Evolutionary conservation across 1,140 invertebrate species (phyloP), one percentile per base, ranked within the genome.

Genomic region (Diachasma alloeum): DNA sequence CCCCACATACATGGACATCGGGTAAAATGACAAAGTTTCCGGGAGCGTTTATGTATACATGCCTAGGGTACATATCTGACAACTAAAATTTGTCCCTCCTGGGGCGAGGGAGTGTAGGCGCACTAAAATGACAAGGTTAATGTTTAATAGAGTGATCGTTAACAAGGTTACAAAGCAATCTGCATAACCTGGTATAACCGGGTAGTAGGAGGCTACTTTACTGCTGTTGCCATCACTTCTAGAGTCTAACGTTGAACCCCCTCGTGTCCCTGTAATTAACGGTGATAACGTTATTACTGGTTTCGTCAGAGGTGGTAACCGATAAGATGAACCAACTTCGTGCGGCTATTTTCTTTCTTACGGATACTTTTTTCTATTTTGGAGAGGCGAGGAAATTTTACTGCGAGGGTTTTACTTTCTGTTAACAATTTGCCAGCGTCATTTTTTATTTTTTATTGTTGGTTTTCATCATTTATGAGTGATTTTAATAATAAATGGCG

Each of bases 131-230:
- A 81, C 82, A 80, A 84, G 83, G 83, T 85, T 76, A 72, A 72
- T 72, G 70, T 63, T 76, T 90, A 90, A 90, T 88, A 85, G 84
- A 88, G 85, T 86, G 85, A 89, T 89, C 85, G 83, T 85, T 90
- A 90, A 90, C 83, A 85, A 85, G 85, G 85, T 90, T 89, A 90
- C 86, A 87, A 89, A 90, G 88, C 88, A 90, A 90, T 90, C 87
- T 90, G 87, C 88, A 89, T 89, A 88, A 88, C 84, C 85, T 83
- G 83, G 59, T 26, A 63, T 63, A 68, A 68, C 26, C 66, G 26
- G n/a, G 66, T 19, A 68, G 36, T 68, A 68, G 26, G 79, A 81
- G 26, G 78, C 83, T 85, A 85, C 85, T 85, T 87, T 84, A 80
- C 82, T 75, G 63, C 81, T 39, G 78, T 83, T 74, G 44, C 73